These are phyloP conservation scores for Papilio polyxenes DNA, from an alignment of 1,140 invertebrate species.

Conservation along the genomic window DNA sequence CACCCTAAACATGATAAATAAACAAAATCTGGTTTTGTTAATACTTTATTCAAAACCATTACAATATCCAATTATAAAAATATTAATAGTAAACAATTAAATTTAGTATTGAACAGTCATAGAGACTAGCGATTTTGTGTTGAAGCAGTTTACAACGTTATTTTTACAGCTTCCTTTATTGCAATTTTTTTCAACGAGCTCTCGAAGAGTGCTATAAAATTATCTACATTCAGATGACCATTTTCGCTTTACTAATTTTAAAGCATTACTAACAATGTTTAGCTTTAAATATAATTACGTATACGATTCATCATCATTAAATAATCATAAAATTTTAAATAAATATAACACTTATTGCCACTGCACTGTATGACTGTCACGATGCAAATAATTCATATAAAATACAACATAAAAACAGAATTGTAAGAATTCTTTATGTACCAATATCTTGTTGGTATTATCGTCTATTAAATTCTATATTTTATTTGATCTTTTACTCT, in stretches of 20 bases:
- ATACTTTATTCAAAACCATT: no score
- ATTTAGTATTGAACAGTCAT: not conserved
- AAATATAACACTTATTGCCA: not conserved
- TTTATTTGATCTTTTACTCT: constrained; percentile 5
- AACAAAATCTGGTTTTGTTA: no score
- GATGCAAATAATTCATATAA: not conserved
- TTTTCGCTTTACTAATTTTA: no score
- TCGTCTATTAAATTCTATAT: not conserved
- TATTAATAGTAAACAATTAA: not conserved
- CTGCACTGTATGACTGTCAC: not conserved
- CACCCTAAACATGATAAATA: no score
- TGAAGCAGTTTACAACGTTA: not conserved
- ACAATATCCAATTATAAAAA: no score
- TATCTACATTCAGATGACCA: constrained; percentile 9
- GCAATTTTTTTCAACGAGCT: constrained; percentile 9
- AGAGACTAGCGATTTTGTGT: not conserved
- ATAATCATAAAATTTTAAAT: not conserved
- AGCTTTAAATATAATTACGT: no score
- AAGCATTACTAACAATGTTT: no score
- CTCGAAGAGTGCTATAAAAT: constrained; percentile 9
- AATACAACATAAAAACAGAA: no score
- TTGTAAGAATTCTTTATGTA: not conserved
- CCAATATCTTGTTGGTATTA: not conserved
- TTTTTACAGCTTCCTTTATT: constrained; percentile 16
- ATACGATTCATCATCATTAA: not conserved